Percentiles rank a stretch among this genome's conserved stretches.
Evolutionary conservation across 2,888 invertebrate genomes (phyloP).

Genomic region (Rutpela maculata): DNA sequence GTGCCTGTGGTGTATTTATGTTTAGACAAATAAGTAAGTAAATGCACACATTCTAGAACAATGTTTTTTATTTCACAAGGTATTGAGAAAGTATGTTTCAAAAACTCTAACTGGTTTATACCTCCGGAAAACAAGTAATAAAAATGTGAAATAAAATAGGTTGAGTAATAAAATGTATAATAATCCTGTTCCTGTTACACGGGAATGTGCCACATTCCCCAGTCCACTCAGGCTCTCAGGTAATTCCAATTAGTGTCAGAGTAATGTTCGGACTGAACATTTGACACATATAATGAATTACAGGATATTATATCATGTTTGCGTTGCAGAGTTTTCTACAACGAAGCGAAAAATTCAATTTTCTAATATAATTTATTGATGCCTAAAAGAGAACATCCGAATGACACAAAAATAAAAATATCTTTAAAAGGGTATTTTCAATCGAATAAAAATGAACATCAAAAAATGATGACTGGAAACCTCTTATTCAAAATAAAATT

Average conservation of each 20-base stretch:
- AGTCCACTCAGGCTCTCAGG: neutral
- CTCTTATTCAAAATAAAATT: no score
- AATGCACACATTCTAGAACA: no score
- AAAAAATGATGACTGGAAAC: no score
- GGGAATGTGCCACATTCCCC: constrained; percentile 7
- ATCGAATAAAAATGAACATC: no score
- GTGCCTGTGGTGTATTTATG: no score
- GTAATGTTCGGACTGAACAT: constrained; percentile 9
- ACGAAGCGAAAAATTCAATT: neutral
- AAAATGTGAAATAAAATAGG: no score
- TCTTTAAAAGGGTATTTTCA: neutral
- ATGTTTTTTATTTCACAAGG: no score
- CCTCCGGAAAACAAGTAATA: no score
- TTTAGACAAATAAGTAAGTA: no score
- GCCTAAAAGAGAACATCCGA: neutral
- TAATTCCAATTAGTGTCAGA: constrained; percentile 26
- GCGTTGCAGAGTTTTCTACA: neutral
- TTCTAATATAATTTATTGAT: neutral
- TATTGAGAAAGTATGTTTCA: no score
- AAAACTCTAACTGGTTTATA: no score
- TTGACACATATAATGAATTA: constrained; percentile 22
- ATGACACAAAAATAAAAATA: neutral
- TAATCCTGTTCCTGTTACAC: neutral
- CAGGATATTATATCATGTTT: constrained; percentile 16
- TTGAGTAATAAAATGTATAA: no score